A percentile compares a stretch with the other conserved stretches of the same genome.
Evolutionary conservation across 2,888 invertebrate genomes (phyloP).

Genomic region (Stenolophus ochropezus): DNA sequence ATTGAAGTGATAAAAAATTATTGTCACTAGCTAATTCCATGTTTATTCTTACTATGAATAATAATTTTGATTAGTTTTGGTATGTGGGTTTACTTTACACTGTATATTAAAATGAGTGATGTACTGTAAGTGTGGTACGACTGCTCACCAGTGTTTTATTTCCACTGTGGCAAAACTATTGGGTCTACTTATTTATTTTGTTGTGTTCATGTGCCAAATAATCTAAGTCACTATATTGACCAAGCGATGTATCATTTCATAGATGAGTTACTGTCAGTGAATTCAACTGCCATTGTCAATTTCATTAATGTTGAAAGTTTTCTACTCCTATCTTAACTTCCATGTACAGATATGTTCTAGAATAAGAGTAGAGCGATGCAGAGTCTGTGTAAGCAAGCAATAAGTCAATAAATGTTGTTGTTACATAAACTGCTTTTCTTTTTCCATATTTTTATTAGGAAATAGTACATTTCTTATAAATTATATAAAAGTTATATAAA

Average conservation of each 20-base stretch:
- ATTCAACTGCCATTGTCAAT: neutral
- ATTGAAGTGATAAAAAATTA: too few species aligned
- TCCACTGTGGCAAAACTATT: too few species aligned
- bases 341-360: constrained; percentile 26
- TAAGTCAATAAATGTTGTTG: constrained; percentile 59
- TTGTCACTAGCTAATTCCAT: too few species aligned
- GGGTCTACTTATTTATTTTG: constrained; percentile 45
- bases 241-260: neutral
- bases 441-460: neutral
- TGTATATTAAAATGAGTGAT: too few species aligned
- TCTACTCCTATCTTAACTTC: constrained; percentile 23
- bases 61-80: too few species aligned
- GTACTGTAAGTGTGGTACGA: too few species aligned
- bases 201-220: constrained; percentile 59
- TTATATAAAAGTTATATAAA: too few species aligned
- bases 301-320: constrained; percentile 20
- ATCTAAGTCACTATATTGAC: constrained; percentile 51
- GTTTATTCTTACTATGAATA: too few species aligned
- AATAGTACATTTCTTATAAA: too few species aligned
- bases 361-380: constrained; percentile 4
- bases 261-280: neutral
- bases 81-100: too few species aligned
- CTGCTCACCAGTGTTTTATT: too few species aligned
- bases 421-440: constrained; percentile 35
- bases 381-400: constrained; percentile 54